A percentile compares a stretch with the other conserved stretches of the same genome.
phyloP scores from a whole-genome alignment of 2,113 vertebrate species.

The Pangasianodon gigas region DNA sequence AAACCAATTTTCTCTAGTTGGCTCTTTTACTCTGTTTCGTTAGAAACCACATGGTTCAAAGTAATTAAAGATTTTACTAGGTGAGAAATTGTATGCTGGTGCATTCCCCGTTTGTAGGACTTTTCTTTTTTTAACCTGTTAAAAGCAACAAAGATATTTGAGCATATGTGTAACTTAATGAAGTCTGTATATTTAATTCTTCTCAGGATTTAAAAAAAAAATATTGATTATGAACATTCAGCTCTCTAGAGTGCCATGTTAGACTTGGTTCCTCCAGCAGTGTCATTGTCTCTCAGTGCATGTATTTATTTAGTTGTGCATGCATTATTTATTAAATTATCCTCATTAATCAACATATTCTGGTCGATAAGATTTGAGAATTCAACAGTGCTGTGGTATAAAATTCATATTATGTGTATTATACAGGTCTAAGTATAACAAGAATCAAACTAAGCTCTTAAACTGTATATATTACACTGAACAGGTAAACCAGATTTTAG shows the following conservation, averaged over 20 bases:
- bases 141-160: too few relatives aligned
- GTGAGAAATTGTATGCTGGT: neutral
- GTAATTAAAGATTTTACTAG: neutral
- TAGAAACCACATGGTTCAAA: neutral
- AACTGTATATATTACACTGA: neutral
- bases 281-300: neutral
- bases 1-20: neutral
- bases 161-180: neutral
- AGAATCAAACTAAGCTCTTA: slow-evolving; percentile 5
- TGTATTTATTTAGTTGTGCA: neutral
- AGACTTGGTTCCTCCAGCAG: neutral
- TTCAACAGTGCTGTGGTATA: neutral
- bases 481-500: neutral
- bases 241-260: neutral
- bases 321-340: neutral
- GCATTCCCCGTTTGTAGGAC: too few relatives aligned
- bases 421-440: neutral
- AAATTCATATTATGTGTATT: neutral
- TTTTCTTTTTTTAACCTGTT: neutral
- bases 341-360: neutral
- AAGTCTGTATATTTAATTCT: neutral
- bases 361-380: neutral
- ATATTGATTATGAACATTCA: neutral
- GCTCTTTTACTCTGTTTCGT: neutral
- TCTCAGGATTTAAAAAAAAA: neutral